Evolutionary conservation across 1,140 invertebrate species (phyloP), one percentile per base, ranked within the genome.

Genomic region (Ostrea edulis): DNA sequence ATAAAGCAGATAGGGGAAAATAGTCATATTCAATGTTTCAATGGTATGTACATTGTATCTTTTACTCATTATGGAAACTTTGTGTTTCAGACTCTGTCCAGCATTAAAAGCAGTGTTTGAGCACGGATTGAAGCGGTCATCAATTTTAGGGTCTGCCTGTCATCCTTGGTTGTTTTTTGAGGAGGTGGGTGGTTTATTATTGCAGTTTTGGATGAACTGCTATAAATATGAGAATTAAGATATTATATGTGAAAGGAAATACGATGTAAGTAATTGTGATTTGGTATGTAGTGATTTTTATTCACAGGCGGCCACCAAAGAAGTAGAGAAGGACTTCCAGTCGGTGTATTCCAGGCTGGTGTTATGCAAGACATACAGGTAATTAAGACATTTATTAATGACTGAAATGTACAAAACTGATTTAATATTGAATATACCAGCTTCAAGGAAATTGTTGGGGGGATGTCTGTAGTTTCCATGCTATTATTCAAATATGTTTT

Each of bases 121-220:
- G 92, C 98, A 99, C 96, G 99, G 99, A 82, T 97, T 99, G 96
- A 98, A 97, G 93, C 96, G 97, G 93, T 98, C 98, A 3, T 96
- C 92, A 20, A 89, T 95, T 91, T 86, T 96, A 92, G 98, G 98
- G 86, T 97, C 98, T 14, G 97, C 98, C 20, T 98, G 98, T 94
- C 99, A 99, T 96, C 99, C 99, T 0, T 99, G 99, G 99, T 95
- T 99, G 17, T 99, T 99, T 95, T 99, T 99, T 91, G 98, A 99
- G 96, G 98, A 99, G 95, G 98, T 95, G 88, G 90, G 93, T 87
- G 11, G 29, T 25, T 85, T 65, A 52, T 84, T 9, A 44, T 44
- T 44, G 35, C 5, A 44, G 35, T 44, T 53, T 17, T 2, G 14
- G 35, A 82, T 77, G 77, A 35, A 85, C 20, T 71, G 22, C 22